Conservation (phyloP, 2,113 vertebrate species). For the Acrocephalus kingi region DNA sequence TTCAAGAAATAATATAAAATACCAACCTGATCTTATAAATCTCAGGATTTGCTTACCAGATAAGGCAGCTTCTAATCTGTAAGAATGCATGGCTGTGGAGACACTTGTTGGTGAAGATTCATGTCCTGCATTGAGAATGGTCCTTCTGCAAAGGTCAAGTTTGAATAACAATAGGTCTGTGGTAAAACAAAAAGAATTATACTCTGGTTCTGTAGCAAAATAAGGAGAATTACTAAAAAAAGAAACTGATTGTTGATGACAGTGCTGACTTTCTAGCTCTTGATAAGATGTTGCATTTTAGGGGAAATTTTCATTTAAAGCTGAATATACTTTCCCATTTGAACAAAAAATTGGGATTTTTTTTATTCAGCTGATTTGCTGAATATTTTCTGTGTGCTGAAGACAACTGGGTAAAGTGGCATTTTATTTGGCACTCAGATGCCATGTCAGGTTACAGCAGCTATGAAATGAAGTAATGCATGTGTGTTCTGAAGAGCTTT, state of each 20-base stretch:
- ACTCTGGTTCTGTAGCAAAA: background rate
- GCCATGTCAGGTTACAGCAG: background rate
- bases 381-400: background rate
- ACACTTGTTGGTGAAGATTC: background rate
- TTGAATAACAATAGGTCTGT: background rate
- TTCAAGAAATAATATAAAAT: background rate
- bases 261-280: background rate
- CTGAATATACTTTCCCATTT: background rate
- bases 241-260: background rate
- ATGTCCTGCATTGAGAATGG: rapidly evolving
- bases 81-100: background rate
- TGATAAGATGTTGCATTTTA: background rate
- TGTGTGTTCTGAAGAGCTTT: background rate
- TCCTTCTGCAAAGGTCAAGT: background rate
- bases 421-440: background rate
- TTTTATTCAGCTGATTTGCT: background rate
- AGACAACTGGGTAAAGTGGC: background rate
- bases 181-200: background rate
- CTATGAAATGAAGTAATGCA: background rate
- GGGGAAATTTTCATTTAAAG: background rate
- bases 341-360: background rate
- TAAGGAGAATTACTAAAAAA: background rate
- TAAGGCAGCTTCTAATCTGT: background rate
- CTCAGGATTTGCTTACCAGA: background rate
- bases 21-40: background rate